Base-by-base conservation (phyloP, 2,888 invertebrate genomes). In the Netelia virgata region DNA sequence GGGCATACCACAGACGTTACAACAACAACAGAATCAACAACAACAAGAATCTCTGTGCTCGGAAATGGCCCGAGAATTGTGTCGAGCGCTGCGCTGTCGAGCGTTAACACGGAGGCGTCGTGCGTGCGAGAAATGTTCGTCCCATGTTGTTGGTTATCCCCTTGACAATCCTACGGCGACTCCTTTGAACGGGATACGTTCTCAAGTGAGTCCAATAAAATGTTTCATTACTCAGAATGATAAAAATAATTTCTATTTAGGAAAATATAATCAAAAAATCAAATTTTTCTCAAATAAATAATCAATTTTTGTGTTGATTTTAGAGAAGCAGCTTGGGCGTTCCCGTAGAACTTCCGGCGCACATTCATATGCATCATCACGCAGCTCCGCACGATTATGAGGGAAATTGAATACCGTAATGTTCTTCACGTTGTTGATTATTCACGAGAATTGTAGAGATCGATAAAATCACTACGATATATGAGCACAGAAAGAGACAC, bases 11-110 rank as follows among this genome's bases (percentile, higher is more conserved):
- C 92, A 93, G 63, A 92, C 91, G 73, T 91, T 93, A 20, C 94
- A 94, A 77, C 91, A 89, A 77, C 88, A 89, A 76, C 88, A 83
- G 64, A 88, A 86, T 82, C 90, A 93, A 68, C 87, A 83, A 73
- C 88, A 91, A 61, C 95, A 96, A 92, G 96, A 96, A 92, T 96
- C 97, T 0, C 93, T 97, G n/a, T 97, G 97, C 92, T 95, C 96
- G 6, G 97, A 97, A 94, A 97, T 97, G 96, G 95, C 95, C 10
- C 96, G 96, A 72, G 97, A 97, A 90, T 93, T 96, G 47, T 95
- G 96, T 87, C 96, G 96, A 88, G 96, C 96, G 0, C 90, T 96
- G 36, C 94, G 95, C 77, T 96, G 96, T 89, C 94, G 95, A 70
- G 95, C 95, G 11, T 95, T 97, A 3, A 94, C 96, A 14, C 96